A percentile compares a stretch with the other conserved stretches of the same genome.
Conservation (phyloP, 1,140 invertebrate genomes). For the Palaemon carinicauda region DNA sequence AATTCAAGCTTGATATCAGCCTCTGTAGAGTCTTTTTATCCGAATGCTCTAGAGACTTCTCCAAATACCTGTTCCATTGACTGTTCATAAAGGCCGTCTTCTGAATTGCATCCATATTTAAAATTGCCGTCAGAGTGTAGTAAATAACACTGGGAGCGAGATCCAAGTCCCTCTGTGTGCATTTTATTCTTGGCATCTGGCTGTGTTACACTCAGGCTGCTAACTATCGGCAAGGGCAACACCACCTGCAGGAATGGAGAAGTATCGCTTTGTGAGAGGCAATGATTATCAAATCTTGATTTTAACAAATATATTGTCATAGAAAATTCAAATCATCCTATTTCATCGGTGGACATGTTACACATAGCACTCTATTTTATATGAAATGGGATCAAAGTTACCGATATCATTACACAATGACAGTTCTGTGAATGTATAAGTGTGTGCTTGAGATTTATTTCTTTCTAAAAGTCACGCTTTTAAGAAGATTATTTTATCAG, state of each 20-base stretch:
- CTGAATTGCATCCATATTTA: conserved; percentile 39
- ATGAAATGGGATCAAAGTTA: too few relatives aligned
- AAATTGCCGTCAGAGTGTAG: conserved; percentile 34
- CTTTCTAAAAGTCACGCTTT: too few relatives aligned
- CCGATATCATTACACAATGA: too few relatives aligned
- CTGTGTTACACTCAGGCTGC: conserved; percentile 44
- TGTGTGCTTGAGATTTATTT: too few relatives aligned
- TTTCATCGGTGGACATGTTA: too few relatives aligned
- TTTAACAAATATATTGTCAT: background rate
- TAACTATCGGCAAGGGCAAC: conserved; percentile 46
- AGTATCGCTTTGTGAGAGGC: background rate
- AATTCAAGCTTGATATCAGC: too few relatives aligned
- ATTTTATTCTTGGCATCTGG: conserved; percentile 35
- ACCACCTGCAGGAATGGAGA: conserved; percentile 3
- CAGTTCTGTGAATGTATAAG: too few relatives aligned
- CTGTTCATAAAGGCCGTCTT: conserved; percentile 17
- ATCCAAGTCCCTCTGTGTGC: conserved; percentile 16
- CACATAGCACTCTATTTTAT: too few relatives aligned
- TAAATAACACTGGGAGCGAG: conserved; percentile 35
- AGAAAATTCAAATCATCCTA: too few relatives aligned
- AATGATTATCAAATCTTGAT: background rate
- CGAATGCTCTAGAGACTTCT: conserved; percentile 1
- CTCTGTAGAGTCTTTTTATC: conserved; percentile 38
- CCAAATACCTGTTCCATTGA: conserved; percentile 22
- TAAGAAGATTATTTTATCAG: too few relatives aligned